Evolutionary conservation across 2,888 invertebrate genomes (phyloP), one percentile per base, ranked within the genome.

Genomic region (Agrotis exclamationis): DNA sequence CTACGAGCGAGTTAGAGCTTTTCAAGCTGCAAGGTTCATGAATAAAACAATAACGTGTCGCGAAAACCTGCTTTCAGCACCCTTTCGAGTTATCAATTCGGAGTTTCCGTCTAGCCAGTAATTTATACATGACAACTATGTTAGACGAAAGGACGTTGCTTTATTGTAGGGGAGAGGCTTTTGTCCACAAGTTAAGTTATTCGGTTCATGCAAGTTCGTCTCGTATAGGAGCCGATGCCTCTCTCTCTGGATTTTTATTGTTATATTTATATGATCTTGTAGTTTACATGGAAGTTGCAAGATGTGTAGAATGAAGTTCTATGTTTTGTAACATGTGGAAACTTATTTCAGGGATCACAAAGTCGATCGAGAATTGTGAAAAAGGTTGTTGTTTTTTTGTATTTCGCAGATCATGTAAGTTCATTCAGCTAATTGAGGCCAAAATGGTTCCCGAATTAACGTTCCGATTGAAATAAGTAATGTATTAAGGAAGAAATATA

Each of bases 1-100:
- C 80, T 70, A 81, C 70, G 75, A 66, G 65, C 76, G 70, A 73
- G 78, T 80, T 85, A 71, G 70, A 76, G 64, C 76, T 73, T 74
- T 83, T 80, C 82, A 79, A 63, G 77, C 78, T 77, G 28, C 44
- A 18, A 56, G 33, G n/a, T 57, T 86, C 84, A 91, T 92, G 93
- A 90, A 92, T 92, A 88, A 91, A 86, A 88, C 88, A 91, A 86
- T 63, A 68, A 74, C 80, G 70, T 83, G 83, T 80, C 84, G 77
- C 64, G 78, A 80, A 85, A 87, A 88, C 87, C 84, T 88, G 86
- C 87, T 87, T 88, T 81, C 79, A 80, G 74, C 63, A 74, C 81
- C 76, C 60, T 79, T 79, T 75, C 14, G 47, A 77, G 82, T 82
- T 80, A 87, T 88, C 84, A 85, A 85, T 85, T 79, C 58, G 45